Conservation (phyloP, 1,140 invertebrate genomes). For the Drosophila quadrilineata region DNA sequence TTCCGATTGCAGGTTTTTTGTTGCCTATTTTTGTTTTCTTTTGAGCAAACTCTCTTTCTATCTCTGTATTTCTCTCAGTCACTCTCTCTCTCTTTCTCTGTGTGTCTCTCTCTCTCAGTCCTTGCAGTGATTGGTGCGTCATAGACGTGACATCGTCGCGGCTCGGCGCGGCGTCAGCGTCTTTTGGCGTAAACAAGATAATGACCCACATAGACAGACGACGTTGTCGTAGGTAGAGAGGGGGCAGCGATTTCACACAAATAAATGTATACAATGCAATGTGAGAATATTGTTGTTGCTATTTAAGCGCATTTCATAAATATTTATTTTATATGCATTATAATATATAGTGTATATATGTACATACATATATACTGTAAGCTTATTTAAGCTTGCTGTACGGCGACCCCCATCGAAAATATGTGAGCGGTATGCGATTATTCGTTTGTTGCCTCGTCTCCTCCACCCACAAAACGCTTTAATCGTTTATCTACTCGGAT, state of each 20-base stretch:
- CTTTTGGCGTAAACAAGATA: conserved; percentile 67
- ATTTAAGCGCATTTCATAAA: conserved; percentile 20
- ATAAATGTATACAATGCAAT: too few species aligned
- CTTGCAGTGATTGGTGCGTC: conserved; percentile 26
- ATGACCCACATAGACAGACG: conserved; percentile 58
- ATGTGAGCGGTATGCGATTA: neutral
- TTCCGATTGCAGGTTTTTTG: too few species aligned
- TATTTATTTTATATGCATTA: conserved; percentile 20
- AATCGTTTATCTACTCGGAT: neutral
- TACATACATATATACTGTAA: conserved; percentile 16
- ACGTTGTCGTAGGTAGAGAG: conserved; percentile 35
- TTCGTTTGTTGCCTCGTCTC: conserved; percentile 6
- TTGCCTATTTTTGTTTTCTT: too few species aligned
- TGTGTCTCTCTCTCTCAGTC: neutral
- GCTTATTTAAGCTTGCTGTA: neutral
- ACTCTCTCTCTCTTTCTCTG: neutral
- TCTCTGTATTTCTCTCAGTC: too few species aligned
- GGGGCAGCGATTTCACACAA: too few species aligned
- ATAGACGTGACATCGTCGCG: conserved; percentile 18
- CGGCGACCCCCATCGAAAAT: conserved; percentile 6
- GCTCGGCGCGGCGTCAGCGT: conserved; percentile 5
- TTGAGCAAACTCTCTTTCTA: too few species aligned
- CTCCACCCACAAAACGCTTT: too few species aligned
- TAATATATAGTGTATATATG: conserved; percentile 20
- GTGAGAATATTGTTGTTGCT: conserved; percentile 24